Conservation (phyloP, 2,888 invertebrate species). For the Sthenelais limicola region DNA sequence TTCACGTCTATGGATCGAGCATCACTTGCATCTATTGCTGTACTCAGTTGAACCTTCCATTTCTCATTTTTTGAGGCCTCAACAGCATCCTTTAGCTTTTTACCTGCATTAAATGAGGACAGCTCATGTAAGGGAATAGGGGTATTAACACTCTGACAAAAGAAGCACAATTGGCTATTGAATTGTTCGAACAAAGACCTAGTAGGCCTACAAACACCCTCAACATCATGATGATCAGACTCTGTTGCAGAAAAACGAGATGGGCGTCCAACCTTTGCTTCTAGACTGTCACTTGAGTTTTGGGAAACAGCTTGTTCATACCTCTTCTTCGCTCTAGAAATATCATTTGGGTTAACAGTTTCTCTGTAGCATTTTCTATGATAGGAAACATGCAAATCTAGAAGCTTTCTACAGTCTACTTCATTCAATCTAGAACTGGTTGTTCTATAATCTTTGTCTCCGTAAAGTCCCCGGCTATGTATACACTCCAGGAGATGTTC, state of each 20-base stretch:
- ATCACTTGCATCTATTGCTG: slow-evolving; percentile 1
- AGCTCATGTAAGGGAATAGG: neutral
- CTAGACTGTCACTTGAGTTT: too few relatives aligned
- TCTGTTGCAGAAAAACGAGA: too few relatives aligned
- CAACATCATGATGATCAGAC: too few relatives aligned
- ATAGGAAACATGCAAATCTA: neutral
- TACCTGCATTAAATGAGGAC: neutral
- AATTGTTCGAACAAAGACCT: neutral
- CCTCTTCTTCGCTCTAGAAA: neutral
- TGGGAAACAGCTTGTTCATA: too few relatives aligned
- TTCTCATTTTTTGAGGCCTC: neutral
- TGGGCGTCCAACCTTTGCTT: too few relatives aligned
- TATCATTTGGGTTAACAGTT: neutral
- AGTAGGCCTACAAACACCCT: too few relatives aligned
- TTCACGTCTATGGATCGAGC: neutral
- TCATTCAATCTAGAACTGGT: neutral
- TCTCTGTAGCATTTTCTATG: neutral
- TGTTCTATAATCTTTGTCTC: neutral
- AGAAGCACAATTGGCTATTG: neutral
- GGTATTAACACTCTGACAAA: neutral
- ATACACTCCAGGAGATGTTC: neutral
- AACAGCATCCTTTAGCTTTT: neutral
- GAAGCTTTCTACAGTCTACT: neutral
- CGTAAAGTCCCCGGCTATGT: neutral
- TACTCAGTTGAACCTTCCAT: neutral